Percentiles rank a stretch among this genome's conserved stretches.
phyloP scores from a whole-genome alignment of 2,888 invertebrate species.

The Dryocosmus kuriphilus region DNA sequence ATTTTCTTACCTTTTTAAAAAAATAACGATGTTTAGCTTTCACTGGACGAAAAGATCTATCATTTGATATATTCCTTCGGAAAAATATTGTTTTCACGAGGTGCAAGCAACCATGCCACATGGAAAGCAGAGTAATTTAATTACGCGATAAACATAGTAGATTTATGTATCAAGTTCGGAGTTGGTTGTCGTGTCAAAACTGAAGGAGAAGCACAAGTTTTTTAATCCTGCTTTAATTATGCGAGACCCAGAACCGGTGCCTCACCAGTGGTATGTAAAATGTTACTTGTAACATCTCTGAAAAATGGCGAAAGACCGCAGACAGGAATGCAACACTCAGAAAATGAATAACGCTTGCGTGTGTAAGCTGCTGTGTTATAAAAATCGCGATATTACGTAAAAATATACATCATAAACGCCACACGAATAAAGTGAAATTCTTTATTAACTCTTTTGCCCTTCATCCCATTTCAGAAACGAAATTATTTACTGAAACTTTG shows the following conservation, averaged over 20 bases:
- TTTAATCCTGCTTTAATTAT: conserved; percentile 39
- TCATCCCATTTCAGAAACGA: conserved; percentile 8
- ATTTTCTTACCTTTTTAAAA: background rate
- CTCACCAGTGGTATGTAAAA: conserved; percentile 17
- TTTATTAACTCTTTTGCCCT: conserved; percentile 31
- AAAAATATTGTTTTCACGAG: conserved; percentile 18
- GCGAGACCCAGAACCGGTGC: conserved; percentile 14
- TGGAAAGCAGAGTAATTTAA: conserved; percentile 21
- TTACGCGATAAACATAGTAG: conserved; percentile 34
- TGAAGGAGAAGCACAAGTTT: conserved; percentile 35
- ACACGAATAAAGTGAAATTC: conserved; percentile 38
- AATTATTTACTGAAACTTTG: conserved; percentile 23
- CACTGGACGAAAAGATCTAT: background rate
- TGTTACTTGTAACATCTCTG: conserved; percentile 32
- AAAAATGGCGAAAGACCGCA: conserved; percentile 37
- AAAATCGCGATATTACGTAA: conserved; percentile 22
- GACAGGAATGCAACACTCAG: conserved; percentile 32
- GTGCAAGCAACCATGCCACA: background rate
- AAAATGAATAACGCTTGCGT: conserved; percentile 33
- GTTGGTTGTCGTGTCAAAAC: conserved; percentile 23
- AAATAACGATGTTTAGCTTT: background rate
- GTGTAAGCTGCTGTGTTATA: conserved; percentile 25
- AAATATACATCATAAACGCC: conserved; percentile 30
- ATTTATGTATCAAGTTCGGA: conserved; percentile 29
- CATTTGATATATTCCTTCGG: background rate